A percentile compares a stretch with the other conserved stretches of the same genome.
These are phyloP conservation scores for Caenorhabditis sp. DNA, from an alignment of 2,888 invertebrate species.

Conservation along the genomic window DNA sequence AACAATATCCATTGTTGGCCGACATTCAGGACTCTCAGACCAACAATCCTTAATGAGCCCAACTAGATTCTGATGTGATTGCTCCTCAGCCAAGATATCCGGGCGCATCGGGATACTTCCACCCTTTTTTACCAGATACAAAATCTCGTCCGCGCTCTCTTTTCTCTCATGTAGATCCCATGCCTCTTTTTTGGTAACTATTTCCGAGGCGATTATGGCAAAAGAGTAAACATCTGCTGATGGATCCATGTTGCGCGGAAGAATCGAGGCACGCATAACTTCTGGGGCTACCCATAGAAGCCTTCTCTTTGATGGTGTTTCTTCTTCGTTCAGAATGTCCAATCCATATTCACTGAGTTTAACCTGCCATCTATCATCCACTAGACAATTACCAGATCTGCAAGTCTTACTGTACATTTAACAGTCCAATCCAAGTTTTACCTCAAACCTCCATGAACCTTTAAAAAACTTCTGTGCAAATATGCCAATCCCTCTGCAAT, in stretches of 20 bases:
- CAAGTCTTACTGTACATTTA: slow-evolving; percentile 2
- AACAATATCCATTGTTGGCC: background rate
- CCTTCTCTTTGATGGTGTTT: slow-evolving; percentile 13
- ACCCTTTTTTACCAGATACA: slow-evolving; percentile 57
- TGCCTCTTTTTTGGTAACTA: slow-evolving; percentile 59
- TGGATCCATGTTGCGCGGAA: slow-evolving; percentile 21
- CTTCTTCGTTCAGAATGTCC: slow-evolving; percentile 13
- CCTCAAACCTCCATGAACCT: slow-evolving; percentile 54
- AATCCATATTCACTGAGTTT: slow-evolving; percentile 35
- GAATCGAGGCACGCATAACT: slow-evolving; percentile 39
- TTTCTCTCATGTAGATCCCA: slow-evolving; percentile 56
- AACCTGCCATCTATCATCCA: slow-evolving; percentile 63
- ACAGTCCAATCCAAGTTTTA: slow-evolving; percentile 5
- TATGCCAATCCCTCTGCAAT: slow-evolving; percentile 49
- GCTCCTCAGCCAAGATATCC: slow-evolving; percentile 7
- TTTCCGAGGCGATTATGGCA: slow-evolving; percentile 63
- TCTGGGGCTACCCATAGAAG: slow-evolving; percentile 65
- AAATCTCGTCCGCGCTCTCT: slow-evolving; percentile 49
- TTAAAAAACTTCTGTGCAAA: slow-evolving; percentile 50
- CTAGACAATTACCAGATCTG: slow-evolving; percentile 46
- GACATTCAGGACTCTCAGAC: slow-evolving; percentile 6
- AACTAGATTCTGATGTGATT: too few species aligned
- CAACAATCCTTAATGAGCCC: background rate
- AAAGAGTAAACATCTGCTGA: slow-evolving; percentile 64
- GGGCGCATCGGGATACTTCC: slow-evolving; percentile 45